Base-by-base conservation (phyloP, 2,113 vertebrate species). In the Asarcornis scutulata region DNA sequence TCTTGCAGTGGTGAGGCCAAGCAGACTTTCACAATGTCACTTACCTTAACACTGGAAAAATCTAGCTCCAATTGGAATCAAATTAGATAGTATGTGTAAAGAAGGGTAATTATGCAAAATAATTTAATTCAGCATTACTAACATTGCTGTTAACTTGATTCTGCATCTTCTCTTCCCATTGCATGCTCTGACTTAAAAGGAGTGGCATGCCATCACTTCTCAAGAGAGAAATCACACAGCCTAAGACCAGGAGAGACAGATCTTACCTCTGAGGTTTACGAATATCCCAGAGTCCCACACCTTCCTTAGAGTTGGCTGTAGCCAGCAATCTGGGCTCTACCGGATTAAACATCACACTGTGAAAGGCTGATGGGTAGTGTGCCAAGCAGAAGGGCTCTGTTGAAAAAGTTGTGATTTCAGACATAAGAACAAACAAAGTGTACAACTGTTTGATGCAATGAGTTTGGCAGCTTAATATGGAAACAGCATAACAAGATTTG, bases 271-370 rank as follows among this genome's bases (percentile, higher is more conserved):
- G 99, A 63, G 99, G 99, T 84, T 99, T 99, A 81, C 99, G 98
- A 96, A 99, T 99, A 94, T 99, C 99, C 99, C 99, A 99, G 38
- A 99, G 98, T 72, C 99, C 99, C 42, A 99, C 99, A 50, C 99
- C 99, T 97, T 99, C 99, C 94, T 99, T 99, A 86, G 99, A 99
- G 98, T 99, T 99, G 96, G 99, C 99, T 2, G 99, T 99, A 86
- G 99, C 99, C 84, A 99, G 97, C 81, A 99, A 97, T 81, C 99
- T 97, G 74, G 99, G 99, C 96, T 99, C 99, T 81, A 99, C 99
- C 0, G 99, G 99, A 97, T 99, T 99, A 96, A 99, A 99, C 99
- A 99, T 99, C 97, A 99, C 99, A 64, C 99, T 99, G 97, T 99
- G 99, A 97, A 99, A 99, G 56, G 99, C 99, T 20, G 99, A 99